Percentiles rank a stretch among this genome's conserved stretches.
Conservation (phyloP, 1,140 invertebrate species). For the Apis laboriosa region DNA sequence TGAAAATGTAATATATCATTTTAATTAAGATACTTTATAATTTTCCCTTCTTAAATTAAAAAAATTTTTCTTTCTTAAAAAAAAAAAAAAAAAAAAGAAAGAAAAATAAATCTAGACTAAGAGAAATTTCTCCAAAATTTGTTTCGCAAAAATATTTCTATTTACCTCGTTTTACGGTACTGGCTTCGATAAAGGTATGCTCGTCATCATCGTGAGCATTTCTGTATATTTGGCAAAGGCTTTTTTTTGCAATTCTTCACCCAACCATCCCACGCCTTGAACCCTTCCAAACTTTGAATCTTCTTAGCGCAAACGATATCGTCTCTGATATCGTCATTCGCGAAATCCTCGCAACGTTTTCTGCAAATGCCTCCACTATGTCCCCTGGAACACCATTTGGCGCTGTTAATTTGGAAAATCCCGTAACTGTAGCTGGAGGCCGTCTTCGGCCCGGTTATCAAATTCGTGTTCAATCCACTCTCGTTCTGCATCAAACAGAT, state of each 20-base stretch:
- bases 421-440: constrained; percentile 85
- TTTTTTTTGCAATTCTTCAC: constrained; percentile 85
- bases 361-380: constrained; percentile 85
- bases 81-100: no score
- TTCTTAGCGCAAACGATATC: constrained; percentile 86
- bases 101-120: no score
- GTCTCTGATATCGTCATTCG: constrained; percentile 86
- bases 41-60: no score
- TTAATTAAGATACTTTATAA: no score
- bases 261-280: constrained; percentile 87
- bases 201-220: constrained; percentile 69
- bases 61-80: no score
- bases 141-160: no score
- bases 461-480: constrained; percentile 84
- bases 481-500: constrained; percentile 87
- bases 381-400: constrained; percentile 86
- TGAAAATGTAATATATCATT: no score
- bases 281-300: constrained; percentile 84
- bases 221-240: constrained; percentile 81
- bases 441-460: constrained; percentile 84
- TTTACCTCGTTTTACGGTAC: no score
- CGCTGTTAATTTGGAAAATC: constrained; percentile 88
- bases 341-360: constrained; percentile 86
- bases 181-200: no score
- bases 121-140: no score